Evolutionary conservation across 2,797 vertebrate species (phyloP), one percentile per base, ranked within the genome.

Genomic region (Podargus strigoides): DNA sequence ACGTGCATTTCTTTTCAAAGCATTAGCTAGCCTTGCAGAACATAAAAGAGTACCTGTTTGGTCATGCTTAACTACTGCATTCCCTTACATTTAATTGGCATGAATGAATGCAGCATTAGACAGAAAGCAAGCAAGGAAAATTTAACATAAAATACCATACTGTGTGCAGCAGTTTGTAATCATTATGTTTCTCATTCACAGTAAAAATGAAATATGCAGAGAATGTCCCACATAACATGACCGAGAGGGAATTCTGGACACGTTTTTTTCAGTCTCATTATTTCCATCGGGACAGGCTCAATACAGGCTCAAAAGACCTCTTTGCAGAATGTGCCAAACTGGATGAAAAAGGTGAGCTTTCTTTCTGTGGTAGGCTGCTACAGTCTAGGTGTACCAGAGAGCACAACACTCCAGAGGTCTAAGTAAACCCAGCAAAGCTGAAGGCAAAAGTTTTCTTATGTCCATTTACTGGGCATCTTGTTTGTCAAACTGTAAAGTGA

Each of bases 241-340:
- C 99, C 0, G 99, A 99, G 97, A 99, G 98, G 96, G 99, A 99
- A 96, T 99, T 99, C 97, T 99, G 99, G 99, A 99, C 99, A 3
- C 98, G 99, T 55, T 99, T 99, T 97, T 99, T 99, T 96, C 99
- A 99, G 97, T 99, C 99, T 84, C 99, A 99, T 97, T 99, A 99
- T 97, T 99, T 99, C 97, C 99, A 99, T 97, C 98, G 99, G 97
- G 99, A 99, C 95, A 98, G 99, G 67, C 98, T 99, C 90, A 99
- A 98, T 96, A 99, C 99, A 76, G 99, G 99, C 76, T 98, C 98
- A 53, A 99, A 99, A 97, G 99, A 99, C 95, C 99, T 99, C 84
- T 99, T 99, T 97, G 98, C 99, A 7, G 99, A 99, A 97, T 99
- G 99, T 98, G 99, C 99, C 98, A 99, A 99, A 97, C 98, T 99